Base-by-base conservation (phyloP, 2,797 vertebrate species). In the Euphonia xanthogaster region DNA sequence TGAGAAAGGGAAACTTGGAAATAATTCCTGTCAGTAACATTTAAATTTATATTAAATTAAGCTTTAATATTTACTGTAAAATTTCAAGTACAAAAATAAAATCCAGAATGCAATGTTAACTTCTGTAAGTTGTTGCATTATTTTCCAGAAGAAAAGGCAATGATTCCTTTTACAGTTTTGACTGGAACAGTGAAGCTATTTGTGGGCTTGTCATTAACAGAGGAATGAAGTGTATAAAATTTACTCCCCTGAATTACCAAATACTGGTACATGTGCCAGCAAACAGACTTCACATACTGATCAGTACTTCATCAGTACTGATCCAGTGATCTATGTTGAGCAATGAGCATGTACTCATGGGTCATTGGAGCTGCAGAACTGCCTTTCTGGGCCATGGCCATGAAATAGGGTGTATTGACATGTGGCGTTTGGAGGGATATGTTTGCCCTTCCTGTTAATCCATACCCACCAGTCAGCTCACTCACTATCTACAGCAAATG, bases 11-110 rank as follows among this genome's bases (percentile, higher is more conserved):
- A 87, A 84, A 58, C 8, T 4, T 33, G 15, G 39, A 85, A 86
- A 73, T 12, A 10, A 58, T 72, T 85, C 5, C 27, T 66, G 35
- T 35, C 47, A 50, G 39, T 27, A 85, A 3, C 8, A 58, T 44
- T 86, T 72, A 62, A 68, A 84, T 55, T 77, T 73, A 62, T 8
- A 10, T 76, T 70, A 75, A 84, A 84, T 77, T 68, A 91, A 68
- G 30, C 22, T 47, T 81, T 44, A 10, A 15, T 53, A 91, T 89
- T 81, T 57, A 75, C 47, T 51, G 30, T 68, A 81, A 78, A 89
- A 84, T 79, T 50, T 39, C 54, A 84, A 72, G 57, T 90, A 63
- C 25, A 77, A 60, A 10, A 92, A 65, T 57, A 86, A 90, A 86
- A 45, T 13, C 5, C 14, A 62, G 30, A 91, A 40, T 23, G 6